phyloP scores from a whole-genome alignment of 1,140 invertebrate genomes.

The Arion vulgaris region DNA sequence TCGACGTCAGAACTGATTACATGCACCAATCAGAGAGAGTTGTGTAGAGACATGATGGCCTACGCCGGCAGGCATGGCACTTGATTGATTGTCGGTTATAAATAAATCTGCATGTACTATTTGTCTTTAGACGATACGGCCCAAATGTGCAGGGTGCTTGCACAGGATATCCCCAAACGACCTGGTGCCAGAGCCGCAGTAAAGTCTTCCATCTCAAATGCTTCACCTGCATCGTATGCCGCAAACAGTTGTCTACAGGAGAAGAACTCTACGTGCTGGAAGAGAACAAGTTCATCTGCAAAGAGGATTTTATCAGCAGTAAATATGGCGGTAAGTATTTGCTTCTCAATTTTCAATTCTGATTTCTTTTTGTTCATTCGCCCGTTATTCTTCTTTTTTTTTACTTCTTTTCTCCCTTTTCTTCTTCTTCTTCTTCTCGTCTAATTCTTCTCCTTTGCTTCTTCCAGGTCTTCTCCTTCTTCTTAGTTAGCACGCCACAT shows the following conservation, averaged over 20 bases:
- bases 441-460: background rate
- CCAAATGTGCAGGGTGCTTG: conserved; percentile 96
- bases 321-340: conserved; percentile 61
- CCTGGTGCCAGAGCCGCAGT: conserved; percentile 93
- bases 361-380: background rate
- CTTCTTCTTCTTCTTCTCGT: background rate
- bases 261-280: conserved; percentile 97
- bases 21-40: no score
- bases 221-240: conserved; percentile 97
- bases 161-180: conserved; percentile 97
- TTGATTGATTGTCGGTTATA: no score
- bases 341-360: no score
- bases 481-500: no score
- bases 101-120: no score
- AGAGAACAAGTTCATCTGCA: conserved; percentile 98
- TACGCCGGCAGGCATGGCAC: no score
- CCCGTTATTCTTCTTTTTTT: background rate
- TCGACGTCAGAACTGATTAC: no score
- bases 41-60: no score
- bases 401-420: background rate
- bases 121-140: conserved; percentile 97
- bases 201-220: conserved; percentile 99
- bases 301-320: conserved; percentile 94
- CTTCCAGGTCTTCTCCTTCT: no score
- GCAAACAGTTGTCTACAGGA: conserved; percentile 95